Evolutionary conservation across 2,797 vertebrate species (phyloP).

Genomic region (Artibeus jamaicensis): DNA sequence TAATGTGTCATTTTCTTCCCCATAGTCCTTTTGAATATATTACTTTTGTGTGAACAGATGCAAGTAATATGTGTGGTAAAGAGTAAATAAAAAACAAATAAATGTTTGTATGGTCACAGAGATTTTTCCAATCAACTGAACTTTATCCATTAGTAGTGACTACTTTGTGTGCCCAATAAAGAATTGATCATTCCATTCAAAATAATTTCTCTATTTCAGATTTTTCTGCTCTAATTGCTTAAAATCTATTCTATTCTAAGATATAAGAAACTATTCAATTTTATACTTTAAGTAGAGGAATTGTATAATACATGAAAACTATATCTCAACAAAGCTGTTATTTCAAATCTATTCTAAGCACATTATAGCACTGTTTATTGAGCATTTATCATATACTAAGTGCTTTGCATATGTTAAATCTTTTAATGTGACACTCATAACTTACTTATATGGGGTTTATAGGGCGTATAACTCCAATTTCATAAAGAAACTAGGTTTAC

Average conservation of each 20-base stretch:
- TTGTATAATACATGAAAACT: neutral
- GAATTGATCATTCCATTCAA: neutral
- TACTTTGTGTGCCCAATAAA: neutral
- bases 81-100: neutral
- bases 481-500: neutral
- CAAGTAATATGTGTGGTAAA: neutral
- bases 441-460: neutral
- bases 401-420: neutral
- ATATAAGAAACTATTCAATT: neutral
- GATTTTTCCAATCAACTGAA: neutral
- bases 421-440: neutral
- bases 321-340: neutral
- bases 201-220: neutral
- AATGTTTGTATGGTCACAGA: neutral
- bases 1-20: neutral
- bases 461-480: neutral
- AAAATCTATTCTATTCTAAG: neutral
- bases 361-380: neutral
- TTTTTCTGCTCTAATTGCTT: neutral
- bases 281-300: neutral
- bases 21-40: neutral
- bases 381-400: neutral
- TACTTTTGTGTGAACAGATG: neutral
- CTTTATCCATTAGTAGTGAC: neutral
- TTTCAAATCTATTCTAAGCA: neutral